A percentile compares a stretch with the other conserved stretches of the same genome.
Evolutionary conservation across 2,888 invertebrate species (phyloP).

Genomic region (Tiliacea aurago): DNA sequence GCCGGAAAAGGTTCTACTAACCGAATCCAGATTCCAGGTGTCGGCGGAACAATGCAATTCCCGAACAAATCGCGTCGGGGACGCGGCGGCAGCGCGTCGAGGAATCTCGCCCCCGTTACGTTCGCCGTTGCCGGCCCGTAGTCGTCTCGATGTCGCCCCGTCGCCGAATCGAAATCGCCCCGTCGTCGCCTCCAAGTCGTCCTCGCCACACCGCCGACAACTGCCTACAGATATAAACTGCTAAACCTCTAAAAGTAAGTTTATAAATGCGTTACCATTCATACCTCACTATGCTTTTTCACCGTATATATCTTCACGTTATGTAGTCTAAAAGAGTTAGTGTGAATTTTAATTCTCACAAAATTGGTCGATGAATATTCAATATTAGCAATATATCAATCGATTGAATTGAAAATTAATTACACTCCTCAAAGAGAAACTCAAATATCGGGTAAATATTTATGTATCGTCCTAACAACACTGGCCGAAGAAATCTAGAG

Average conservation of each 20-base stretch:
- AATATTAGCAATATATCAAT: slow-evolving; percentile 7
- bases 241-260: slow-evolving; percentile 20
- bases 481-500: not conserved
- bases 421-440: not conserved
- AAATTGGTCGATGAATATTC: not conserved
- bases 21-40: slow-evolving; percentile 88
- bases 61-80: slow-evolving; percentile 82
- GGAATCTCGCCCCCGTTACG: slow-evolving; percentile 11
- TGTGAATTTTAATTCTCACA: not conserved
- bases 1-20: slow-evolving; percentile 75
- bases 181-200: slow-evolving; percentile 6
- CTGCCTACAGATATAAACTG: slow-evolving; percentile 51
- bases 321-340: not conserved
- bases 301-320: not conserved
- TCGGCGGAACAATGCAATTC: slow-evolving; percentile 86
- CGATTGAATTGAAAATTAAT: not conserved
- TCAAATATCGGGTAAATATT: not conserved
- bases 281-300: not conserved
- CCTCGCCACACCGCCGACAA: not conserved
- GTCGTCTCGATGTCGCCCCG: slow-evolving; percentile 32
- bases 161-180: not conserved
- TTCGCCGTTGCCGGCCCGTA: slow-evolving; percentile 15
- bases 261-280: slow-evolving; percentile 26
- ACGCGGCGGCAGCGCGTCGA: slow-evolving; percentile 53
- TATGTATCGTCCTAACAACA: not conserved